Evolutionary conservation across 2,888 invertebrate genomes (phyloP), one percentile per base, ranked within the genome.

Genomic region (Sarcophaga subvicina): DNA sequence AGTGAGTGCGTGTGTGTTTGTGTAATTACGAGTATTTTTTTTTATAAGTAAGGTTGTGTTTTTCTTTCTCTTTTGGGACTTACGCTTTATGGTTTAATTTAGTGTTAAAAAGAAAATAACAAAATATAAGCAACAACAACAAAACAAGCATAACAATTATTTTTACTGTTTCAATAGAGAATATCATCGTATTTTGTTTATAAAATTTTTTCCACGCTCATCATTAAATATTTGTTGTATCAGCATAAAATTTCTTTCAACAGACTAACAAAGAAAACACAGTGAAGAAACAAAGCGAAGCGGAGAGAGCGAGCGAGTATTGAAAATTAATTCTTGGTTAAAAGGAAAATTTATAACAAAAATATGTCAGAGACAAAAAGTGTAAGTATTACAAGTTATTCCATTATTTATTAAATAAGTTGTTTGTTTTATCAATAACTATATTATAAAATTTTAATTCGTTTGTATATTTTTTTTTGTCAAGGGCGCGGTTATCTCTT

Each of bases 341-440:
- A 10, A 54, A 27, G 20, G 25, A 17, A 25, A 22, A 25, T 66
- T 27, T 17, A 27, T 17, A 14, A 27, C n/a, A n/a, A 27, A 20
- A 90, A 89, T 88, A 92, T 92, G 92, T 91, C 91, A 88, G 91
- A 92, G 89, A 92, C 92, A 81, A 92, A 92, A 91, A 91, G 91
- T 89, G 91, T 92, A 90, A 92, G 91, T 92, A 82, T 86, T 71
- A 37, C 37, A 37, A 37, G 8, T 37, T 1, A 37, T 37, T 37
- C 10, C 37, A 37, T 8, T 66, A 37, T 25, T 11, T 27, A 27
- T 20, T 25, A 25, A 72, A 17, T 54, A 54, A 54, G 17, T 14
- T 54, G 54, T 54, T 54, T 54, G 12, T 45, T 45, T 17, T 37
- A 14, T 17, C n/a, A 70, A 70, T 37, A 27, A n/a, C 45, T 45